Evolutionary conservation across 2,888 invertebrate species (phyloP).

Genomic region (Cryptophagus acutangulus): DNA sequence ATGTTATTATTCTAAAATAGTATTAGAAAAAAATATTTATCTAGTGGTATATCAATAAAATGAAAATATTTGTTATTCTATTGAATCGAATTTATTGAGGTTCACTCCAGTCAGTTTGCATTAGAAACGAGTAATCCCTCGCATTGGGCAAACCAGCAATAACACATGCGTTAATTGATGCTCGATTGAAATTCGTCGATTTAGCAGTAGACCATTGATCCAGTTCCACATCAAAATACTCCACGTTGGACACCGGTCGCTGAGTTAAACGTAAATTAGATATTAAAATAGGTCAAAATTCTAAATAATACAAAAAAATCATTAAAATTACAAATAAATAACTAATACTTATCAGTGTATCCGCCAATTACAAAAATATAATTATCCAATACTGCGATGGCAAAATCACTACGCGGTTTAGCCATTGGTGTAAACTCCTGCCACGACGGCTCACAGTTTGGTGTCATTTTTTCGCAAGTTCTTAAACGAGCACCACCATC

Average conservation of each 20-base stretch:
- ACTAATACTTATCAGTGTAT: conserved; percentile 60
- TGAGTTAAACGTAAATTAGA: too few species aligned
- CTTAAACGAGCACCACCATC: conserved; percentile 67
- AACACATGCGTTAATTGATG: conserved; percentile 76
- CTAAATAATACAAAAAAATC: too few species aligned
- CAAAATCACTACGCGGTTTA: conserved; percentile 75
- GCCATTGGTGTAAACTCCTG: conserved; percentile 66
- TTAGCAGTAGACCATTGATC: conserved; percentile 65
- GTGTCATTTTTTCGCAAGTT: conserved; percentile 53
- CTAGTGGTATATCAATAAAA: too few species aligned
- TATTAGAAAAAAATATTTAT: too few species aligned
- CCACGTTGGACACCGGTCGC: too few species aligned
- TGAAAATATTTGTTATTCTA: too few species aligned
- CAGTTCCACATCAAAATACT: conserved; percentile 62
- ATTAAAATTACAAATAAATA: conserved; percentile 1
- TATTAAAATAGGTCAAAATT: too few species aligned
- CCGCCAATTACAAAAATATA: conserved; percentile 79
- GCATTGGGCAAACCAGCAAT: conserved; percentile 66
- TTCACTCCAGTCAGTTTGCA: too few species aligned
- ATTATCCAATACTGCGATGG: conserved; percentile 68
- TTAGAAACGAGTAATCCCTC: conserved; percentile 54
- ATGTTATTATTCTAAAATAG: too few species aligned
- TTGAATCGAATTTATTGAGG: too few species aligned
- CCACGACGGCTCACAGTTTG: conserved; percentile 56
- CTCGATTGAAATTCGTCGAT: conserved; percentile 76